Conservation (phyloP, 2,797 vertebrate species). For the Cyprinella venusta region DNA sequence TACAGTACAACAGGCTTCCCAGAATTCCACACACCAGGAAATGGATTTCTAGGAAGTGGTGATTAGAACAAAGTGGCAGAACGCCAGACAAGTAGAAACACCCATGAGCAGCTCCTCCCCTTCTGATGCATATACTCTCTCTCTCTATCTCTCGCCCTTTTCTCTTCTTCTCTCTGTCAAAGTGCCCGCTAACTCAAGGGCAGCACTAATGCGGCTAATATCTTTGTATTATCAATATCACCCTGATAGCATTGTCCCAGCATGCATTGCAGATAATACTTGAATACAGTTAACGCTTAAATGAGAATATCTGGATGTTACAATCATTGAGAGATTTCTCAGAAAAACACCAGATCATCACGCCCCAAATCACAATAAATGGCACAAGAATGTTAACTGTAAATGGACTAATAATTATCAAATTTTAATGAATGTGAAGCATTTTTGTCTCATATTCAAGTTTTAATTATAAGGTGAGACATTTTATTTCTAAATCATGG, state of each 20-base stretch:
- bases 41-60: slow-evolving; percentile 66
- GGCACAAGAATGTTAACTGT: not conserved
- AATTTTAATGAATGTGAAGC: not conserved
- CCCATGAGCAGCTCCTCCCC: slow-evolving; percentile 48
- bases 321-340: not conserved
- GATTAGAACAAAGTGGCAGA: slow-evolving; percentile 64
- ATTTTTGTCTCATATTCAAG: not conserved
- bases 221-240: not conserved
- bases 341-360: not conserved
- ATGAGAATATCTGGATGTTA: not conserved
- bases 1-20: slow-evolving; percentile 58
- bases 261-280: not conserved
- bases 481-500: not conserved
- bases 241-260: not conserved
- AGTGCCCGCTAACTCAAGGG: not conserved
- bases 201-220: slow-evolving; percentile 54
- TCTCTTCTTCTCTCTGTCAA: not conserved
- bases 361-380: slow-evolving; percentile 24
- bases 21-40: slow-evolving; percentile 64
- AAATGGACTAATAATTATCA: not conserved
- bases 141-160: slow-evolving; percentile 21
- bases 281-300: not conserved
- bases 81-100: slow-evolving; percentile 59
- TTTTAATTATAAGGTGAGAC: not conserved
- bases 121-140: slow-evolving; percentile 41